Conservation (phyloP, 2,797 vertebrate genomes). For the Coracias cyanogaster region DNA sequence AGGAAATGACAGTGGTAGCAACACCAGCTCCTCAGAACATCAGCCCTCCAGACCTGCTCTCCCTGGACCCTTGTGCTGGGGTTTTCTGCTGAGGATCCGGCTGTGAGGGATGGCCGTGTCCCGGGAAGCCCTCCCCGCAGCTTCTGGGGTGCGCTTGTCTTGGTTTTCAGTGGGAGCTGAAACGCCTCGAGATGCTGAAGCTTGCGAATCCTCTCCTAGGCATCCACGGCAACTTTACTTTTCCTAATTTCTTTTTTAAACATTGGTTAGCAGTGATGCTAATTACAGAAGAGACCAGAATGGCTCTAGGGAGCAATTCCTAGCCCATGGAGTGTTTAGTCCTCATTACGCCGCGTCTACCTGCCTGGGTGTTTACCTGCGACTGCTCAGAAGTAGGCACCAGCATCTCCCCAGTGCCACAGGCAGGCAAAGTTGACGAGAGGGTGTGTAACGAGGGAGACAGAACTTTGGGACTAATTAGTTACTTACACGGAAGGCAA, state of each 20-base stretch:
- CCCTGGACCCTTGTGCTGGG: neutral
- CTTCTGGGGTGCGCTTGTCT: rapidly evolving
- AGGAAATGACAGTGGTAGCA: neutral
- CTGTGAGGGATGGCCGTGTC: rapidly evolving
- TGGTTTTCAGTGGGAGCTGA: rapidly evolving
- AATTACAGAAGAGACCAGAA: neutral
- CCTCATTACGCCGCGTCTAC: neutral
- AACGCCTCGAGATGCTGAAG: neutral
- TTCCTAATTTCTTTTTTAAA: neutral
- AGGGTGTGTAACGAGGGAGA: neutral
- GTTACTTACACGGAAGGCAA: neutral
- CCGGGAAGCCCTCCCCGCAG: neutral
- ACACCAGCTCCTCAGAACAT: rapidly evolving
- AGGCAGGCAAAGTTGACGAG: neutral
- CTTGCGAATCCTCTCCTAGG: neutral
- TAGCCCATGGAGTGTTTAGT: rapidly evolving
- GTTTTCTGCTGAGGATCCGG: rapidly evolving
- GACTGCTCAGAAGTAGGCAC: neutral
- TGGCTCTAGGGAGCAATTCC: neutral
- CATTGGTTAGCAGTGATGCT: neutral
- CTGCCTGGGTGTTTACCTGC: neutral
- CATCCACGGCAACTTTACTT: neutral
- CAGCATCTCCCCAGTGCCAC: neutral
- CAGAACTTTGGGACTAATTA: neutral
- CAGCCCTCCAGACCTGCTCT: neutral